phyloP scores from a whole-genome alignment of 1,140 invertebrate species.

The Zaprionus vittiger region DNA sequence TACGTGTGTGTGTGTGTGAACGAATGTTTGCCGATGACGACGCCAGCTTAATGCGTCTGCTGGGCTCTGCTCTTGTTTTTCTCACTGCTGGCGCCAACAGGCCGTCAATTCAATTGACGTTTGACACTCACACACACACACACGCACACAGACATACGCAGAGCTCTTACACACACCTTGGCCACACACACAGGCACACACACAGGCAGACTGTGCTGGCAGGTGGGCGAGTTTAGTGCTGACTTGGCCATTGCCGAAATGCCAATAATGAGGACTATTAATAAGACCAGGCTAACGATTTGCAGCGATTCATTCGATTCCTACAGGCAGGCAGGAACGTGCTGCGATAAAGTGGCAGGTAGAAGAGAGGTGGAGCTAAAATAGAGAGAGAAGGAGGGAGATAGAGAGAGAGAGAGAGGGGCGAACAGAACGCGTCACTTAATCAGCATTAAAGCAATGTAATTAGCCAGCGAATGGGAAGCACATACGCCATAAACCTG shows the following conservation, averaged over 20 bases:
- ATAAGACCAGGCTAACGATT: constrained; percentile 51
- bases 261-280: constrained; percentile 70
- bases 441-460: constrained; percentile 52
- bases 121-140: constrained; percentile 22
- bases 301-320: constrained; percentile 55
- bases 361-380: background rate
- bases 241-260: constrained; percentile 66
- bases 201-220: background rate
- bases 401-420: background rate
- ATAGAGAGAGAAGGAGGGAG: background rate
- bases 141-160: constrained; percentile 4
- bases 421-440: constrained; percentile 21
- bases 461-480: constrained; percentile 54
- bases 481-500: constrained; percentile 19
- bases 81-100: constrained; percentile 49
- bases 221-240: constrained; percentile 38
- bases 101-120: constrained; percentile 51
- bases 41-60: constrained; percentile 44
- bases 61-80: constrained; percentile 22
- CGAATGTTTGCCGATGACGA: constrained; percentile 15
- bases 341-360: background rate
- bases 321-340: constrained; percentile 14
- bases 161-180: background rate
- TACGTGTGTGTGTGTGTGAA: background rate
- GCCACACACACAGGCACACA: background rate